Conservation (phyloP, 2,113 vertebrate species). For the Oryzias woworae region DNA sequence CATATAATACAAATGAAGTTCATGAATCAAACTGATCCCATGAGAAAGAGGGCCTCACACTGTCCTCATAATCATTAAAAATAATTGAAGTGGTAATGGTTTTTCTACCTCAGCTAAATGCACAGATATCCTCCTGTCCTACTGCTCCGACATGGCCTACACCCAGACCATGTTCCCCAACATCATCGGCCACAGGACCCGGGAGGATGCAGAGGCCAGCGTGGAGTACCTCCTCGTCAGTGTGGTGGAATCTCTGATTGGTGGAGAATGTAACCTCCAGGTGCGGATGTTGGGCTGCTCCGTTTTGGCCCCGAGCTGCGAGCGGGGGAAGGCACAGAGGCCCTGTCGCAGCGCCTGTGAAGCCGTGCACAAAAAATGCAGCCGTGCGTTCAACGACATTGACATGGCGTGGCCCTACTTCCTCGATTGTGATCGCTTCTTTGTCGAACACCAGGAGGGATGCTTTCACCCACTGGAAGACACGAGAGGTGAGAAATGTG, state of each 20-base stretch:
- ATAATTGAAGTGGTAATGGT: not conserved
- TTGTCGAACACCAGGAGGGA: constrained; percentile 81
- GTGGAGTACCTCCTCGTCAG: constrained; percentile 89
- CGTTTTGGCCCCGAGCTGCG: constrained; percentile 84
- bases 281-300: constrained; percentile 90
- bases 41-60: not conserved
- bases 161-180: constrained; percentile 84
- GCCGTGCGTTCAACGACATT: constrained; percentile 84
- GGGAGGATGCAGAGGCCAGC: constrained; percentile 81
- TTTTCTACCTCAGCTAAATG: constrained; percentile 79
- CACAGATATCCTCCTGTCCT: constrained; percentile 78
- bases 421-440: constrained; percentile 89
- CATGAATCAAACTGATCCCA: constrained; percentile 17
- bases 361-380: constrained; percentile 77
- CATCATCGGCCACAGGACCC: constrained; percentile 80
- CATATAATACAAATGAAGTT: constrained; percentile 32
- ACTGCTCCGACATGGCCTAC: constrained; percentile 86
- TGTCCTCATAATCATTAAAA: not conserved
- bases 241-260: constrained; percentile 84
- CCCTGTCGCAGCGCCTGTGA: constrained; percentile 86
- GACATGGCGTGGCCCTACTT: constrained; percentile 98
- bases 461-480: constrained; percentile 88
- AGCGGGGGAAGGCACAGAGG: constrained; percentile 69
- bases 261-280: constrained; percentile 88
- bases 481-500: constrained; percentile 77